These are phyloP conservation scores for Eulemur rubriventer DNA, from an alignment of 2,797 vertebrate species.

Conservation along the genomic window DNA sequence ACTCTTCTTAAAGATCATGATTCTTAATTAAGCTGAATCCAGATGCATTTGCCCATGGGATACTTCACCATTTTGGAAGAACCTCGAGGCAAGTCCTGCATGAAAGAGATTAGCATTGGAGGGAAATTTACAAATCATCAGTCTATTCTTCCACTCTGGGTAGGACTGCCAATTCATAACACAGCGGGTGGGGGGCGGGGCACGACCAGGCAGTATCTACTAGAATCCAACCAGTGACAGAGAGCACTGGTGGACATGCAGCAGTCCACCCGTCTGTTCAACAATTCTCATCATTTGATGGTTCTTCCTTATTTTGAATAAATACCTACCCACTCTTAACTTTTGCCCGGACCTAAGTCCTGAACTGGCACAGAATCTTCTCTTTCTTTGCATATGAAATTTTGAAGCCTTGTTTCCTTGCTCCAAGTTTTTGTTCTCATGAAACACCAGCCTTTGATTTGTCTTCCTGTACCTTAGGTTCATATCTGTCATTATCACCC, in stretches of 20 bases:
- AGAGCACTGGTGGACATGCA: neutral
- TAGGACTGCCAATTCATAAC: neutral
- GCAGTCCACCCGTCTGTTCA: neutral
- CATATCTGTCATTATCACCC: neutral
- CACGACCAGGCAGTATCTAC: neutral
- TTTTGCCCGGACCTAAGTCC: neutral
- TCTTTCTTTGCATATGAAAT: neutral
- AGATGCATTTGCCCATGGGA: neutral
- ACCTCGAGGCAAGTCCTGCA: neutral
- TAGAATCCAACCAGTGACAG: neutral
- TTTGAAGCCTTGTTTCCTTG: neutral
- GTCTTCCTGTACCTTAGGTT: neutral
- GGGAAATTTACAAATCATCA: neutral
- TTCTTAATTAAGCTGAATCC: constrained; percentile 21
- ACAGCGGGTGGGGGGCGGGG: neutral
- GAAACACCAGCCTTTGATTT: neutral
- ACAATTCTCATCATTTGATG: neutral
- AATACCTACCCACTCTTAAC: neutral
- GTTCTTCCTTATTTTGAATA: neutral
- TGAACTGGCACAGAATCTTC: neutral
- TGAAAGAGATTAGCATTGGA: neutral
- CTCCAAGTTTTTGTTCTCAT: neutral
- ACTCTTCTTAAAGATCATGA: constrained; percentile 1
- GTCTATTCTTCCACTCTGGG: neutral
- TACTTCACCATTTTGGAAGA: constrained; percentile 4